A percentile compares a stretch with the other conserved stretches of the same genome.
phyloP scores from a whole-genome alignment of 2,113 vertebrate species.

The Loxodonta africana region DNA sequence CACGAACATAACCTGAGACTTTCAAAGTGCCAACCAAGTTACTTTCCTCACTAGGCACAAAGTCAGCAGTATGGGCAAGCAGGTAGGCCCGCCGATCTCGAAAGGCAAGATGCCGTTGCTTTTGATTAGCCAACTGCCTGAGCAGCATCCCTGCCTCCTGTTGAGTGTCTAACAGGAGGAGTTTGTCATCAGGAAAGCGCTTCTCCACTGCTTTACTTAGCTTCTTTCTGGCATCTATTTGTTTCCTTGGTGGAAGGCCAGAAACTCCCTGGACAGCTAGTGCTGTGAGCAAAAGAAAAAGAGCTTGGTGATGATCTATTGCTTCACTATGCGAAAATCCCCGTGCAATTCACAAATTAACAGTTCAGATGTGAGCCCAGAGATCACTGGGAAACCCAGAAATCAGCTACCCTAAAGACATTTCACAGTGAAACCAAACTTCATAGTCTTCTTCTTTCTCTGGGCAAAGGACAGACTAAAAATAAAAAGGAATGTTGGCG shows the following conservation, averaged over 20 bases:
- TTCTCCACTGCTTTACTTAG: constrained; percentile 92
- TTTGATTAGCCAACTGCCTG: constrained; percentile 94
- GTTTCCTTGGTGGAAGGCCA: constrained; percentile 93
- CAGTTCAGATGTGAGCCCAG: not conserved
- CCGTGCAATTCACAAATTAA: not conserved
- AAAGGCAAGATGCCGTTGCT: constrained; percentile 93
- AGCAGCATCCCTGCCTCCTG: constrained; percentile 93
- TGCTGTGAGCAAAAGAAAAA: constrained; percentile 83
- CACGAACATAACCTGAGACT: constrained; percentile 96
- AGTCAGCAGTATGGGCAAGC: constrained; percentile 90
- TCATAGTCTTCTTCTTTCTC: constrained; percentile 1
- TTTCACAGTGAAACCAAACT: constrained; percentile 46
- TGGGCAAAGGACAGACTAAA: constrained; percentile 14
- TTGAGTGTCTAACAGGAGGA: constrained; percentile 92
- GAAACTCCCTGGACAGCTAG: constrained; percentile 93
- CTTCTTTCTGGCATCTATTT: constrained; percentile 91
- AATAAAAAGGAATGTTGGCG: not conserved
- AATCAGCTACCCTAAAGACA: constrained; percentile 8
- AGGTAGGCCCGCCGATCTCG: constrained; percentile 94
- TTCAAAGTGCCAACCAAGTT: constrained; percentile 92
- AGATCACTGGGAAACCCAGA: not conserved
- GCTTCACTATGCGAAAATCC: not conserved
- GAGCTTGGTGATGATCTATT: not conserved
- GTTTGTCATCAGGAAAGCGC: constrained; percentile 93
- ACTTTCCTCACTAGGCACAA: constrained; percentile 87